phyloP scores from a whole-genome alignment of 2,888 invertebrate species.

The Drosophila kanekoi region DNA sequence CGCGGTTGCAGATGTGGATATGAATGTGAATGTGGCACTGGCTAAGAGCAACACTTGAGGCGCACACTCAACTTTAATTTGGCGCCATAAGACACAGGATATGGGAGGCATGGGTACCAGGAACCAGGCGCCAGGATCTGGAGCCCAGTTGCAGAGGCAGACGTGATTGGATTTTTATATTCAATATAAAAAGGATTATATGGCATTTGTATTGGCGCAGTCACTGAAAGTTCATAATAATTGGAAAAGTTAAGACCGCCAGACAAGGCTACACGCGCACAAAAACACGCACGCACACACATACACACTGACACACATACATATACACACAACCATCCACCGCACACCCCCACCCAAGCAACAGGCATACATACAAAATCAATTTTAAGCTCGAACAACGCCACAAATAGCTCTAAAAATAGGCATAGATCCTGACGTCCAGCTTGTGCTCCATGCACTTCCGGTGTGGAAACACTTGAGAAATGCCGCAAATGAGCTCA shows the following conservation, averaged over 20 bases:
- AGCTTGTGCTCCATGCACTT: conserved; percentile 37
- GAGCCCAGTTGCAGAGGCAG: conserved; percentile 9
- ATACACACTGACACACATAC: background rate
- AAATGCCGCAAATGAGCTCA: conserved; percentile 36
- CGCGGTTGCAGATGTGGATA: conserved; percentile 6
- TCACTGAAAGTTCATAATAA: conserved; percentile 69
- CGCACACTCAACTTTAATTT: conserved; percentile 67
- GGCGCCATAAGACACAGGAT: conserved; percentile 48
- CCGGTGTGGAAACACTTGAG: conserved; percentile 41
- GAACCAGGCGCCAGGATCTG: conserved; percentile 3
- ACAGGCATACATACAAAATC: conserved; percentile 55
- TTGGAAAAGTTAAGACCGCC: conserved; percentile 74
- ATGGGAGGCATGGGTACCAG: background rate
- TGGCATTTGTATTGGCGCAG: conserved; percentile 52
- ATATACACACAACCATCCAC: background rate
- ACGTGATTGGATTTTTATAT: conserved; percentile 80
- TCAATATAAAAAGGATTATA: conserved; percentile 79
- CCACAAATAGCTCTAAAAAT: conserved; percentile 43
- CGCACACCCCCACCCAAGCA: conserved; percentile 1
- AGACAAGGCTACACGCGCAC: conserved; percentile 28
- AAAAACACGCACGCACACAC: background rate
- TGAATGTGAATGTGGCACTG: conserved; percentile 4
- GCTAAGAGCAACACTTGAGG: conserved; percentile 47
- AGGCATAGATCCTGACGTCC: conserved; percentile 20
- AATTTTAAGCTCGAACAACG: conserved; percentile 57